Evolutionary conservation across 2,113 vertebrate species (phyloP).

Genomic region (Tyrannus savana): DNA sequence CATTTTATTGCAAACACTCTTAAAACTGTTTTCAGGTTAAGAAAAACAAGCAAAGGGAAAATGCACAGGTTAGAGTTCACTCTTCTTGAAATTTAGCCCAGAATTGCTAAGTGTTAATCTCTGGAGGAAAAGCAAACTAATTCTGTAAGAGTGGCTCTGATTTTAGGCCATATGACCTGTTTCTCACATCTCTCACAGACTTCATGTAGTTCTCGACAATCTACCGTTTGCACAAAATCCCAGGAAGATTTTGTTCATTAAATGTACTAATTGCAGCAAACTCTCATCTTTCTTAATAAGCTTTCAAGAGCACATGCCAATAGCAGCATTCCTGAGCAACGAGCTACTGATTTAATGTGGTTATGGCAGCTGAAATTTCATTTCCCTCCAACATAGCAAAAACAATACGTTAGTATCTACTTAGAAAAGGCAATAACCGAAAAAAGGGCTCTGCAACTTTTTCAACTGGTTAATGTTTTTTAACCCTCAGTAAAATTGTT

Average conservation of each 20-base stretch:
- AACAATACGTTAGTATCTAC: not conserved
- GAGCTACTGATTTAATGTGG: not conserved
- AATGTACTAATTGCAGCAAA: not conserved
- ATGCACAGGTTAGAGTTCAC: conserved; percentile 36
- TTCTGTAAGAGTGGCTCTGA: conserved; percentile 36
- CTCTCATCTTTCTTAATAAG: not conserved
- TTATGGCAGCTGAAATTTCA: not conserved
- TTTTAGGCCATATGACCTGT: conserved; percentile 11
- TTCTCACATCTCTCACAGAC: conserved; percentile 26
- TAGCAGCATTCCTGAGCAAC: not conserved
- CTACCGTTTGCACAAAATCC: not conserved
- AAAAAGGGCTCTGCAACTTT: not conserved
- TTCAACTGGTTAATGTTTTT: not conserved
- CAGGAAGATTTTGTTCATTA: conserved; percentile 38
- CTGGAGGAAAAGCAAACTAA: conserved; percentile 69
- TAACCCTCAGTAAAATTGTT: not conserved
- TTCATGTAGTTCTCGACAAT: conserved; percentile 21
- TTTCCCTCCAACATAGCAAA: not conserved
- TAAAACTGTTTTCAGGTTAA: conserved; percentile 38
- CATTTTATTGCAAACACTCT: conserved; percentile 41
- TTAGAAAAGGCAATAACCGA: not conserved
- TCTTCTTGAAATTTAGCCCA: conserved; percentile 65
- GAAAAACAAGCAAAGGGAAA: conserved; percentile 60
- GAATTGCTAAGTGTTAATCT: conserved; percentile 65
- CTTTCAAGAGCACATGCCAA: conserved; percentile 13